phyloP scores from a whole-genome alignment of 1,140 invertebrate genomes.

The Goniozus legneri region DNA sequence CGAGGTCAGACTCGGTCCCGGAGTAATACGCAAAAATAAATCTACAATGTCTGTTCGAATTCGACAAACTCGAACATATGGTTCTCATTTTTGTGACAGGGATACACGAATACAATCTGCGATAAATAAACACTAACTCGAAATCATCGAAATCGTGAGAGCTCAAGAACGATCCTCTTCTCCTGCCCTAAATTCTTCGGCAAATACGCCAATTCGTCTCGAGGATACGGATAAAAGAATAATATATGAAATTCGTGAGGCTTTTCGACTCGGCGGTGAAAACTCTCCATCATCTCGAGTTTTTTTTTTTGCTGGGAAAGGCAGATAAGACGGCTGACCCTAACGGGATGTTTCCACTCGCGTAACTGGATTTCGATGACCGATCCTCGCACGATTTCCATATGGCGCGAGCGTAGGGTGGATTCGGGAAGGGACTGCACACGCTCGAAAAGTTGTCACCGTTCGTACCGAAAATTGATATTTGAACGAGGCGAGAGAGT shows the following conservation, averaged over 20 bases:
- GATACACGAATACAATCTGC: not conserved
- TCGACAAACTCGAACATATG: too few relatives aligned
- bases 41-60: too few relatives aligned
- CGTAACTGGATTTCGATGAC: constrained; percentile 51
- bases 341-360: constrained; percentile 42
- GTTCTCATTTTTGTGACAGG: constrained; percentile 3
- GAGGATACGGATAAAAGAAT: constrained; percentile 40
- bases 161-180: constrained; percentile 14
- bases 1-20: too few relatives aligned
- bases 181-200: too few relatives aligned
- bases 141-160: constrained; percentile 2
- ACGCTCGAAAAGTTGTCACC: constrained; percentile 31
- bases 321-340: constrained; percentile 35
- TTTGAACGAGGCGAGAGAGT: constrained; percentile 30
- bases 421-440: constrained; percentile 1
- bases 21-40: too few relatives aligned
- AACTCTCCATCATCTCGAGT: too few relatives aligned
- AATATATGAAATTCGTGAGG: constrained; percentile 46
- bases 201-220: too few relatives aligned
- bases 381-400: constrained; percentile 50
- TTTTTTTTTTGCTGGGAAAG: not conserved
- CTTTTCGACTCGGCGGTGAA: too few relatives aligned
- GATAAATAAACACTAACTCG: not conserved
- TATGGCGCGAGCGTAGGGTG: constrained; percentile 25
- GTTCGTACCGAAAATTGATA: constrained; percentile 47